Conservation (phyloP, 2,113 vertebrate species). For the Stegostoma tigrinum region DNA sequence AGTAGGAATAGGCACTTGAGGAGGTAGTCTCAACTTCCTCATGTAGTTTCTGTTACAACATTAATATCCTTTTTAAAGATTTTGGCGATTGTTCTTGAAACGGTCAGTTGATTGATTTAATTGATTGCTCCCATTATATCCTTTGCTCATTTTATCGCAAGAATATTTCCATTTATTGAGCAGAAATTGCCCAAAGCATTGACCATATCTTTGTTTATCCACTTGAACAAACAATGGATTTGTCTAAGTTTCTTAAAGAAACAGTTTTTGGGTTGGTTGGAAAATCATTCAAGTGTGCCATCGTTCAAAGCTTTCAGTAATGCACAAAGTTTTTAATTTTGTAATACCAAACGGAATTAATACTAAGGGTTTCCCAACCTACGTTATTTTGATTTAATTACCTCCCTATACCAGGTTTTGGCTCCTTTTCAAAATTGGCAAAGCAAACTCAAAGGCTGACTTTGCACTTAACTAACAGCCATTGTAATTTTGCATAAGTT, state of each 20-base stretch:
- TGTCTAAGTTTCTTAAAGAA: neutral
- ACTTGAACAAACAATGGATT: neutral
- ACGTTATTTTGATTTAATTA: neutral
- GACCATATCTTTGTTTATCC: neutral
- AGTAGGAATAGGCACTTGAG: neutral
- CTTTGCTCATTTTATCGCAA: neutral
- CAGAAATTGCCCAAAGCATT: neutral
- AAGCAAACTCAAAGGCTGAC: slow-evolving; percentile 7
- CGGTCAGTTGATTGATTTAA: neutral
- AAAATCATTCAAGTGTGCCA: neutral
- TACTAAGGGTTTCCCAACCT: neutral
- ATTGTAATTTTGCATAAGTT: slow-evolving; percentile 9
- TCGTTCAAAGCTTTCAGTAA: neutral
- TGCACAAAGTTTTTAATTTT: neutral
- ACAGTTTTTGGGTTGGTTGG: neutral
- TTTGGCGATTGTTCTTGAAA: neutral
- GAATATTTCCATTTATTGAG: neutral
- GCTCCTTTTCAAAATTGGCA: neutral
- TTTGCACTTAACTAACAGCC: slow-evolving; percentile 22
- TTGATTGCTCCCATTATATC: neutral
- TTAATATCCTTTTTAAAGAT: neutral
- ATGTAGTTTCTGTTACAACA: neutral
- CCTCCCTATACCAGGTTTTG: neutral
- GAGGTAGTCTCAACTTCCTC: neutral
- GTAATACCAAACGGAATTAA: neutral